Evolutionary conservation across 1,140 invertebrate species (phyloP).

Genomic region (Lasioglossum albipes): DNA sequence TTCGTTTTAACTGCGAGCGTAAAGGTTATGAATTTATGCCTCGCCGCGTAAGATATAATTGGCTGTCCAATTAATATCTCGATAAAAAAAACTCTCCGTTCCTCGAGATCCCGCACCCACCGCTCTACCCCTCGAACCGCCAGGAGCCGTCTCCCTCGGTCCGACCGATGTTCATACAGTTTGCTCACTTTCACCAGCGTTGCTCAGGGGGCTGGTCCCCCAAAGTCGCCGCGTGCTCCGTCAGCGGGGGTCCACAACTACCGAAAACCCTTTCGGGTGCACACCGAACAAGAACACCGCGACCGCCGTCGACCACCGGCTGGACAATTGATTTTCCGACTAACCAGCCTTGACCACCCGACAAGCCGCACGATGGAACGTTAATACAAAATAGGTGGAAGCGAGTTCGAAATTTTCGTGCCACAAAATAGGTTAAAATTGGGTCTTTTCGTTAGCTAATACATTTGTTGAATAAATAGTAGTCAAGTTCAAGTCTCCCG

Average conservation of each 20-base stretch:
- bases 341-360: not conserved
- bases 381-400: too few relatives aligned
- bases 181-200: too few relatives aligned
- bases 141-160: not conserved
- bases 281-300: conserved; percentile 32
- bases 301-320: conserved; percentile 23
- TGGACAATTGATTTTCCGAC: conserved; percentile 67
- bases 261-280: conserved; percentile 44
- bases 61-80: conserved; percentile 74
- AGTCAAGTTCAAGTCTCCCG: too few relatives aligned
- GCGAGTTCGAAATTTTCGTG: not conserved
- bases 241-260: conserved; percentile 64
- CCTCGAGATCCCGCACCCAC: conserved; percentile 11
- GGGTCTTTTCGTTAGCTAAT: too few relatives aligned
- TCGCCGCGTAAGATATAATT: conserved; percentile 73
- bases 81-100: conserved; percentile 64
- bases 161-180: not conserved
- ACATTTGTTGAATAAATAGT: too few relatives aligned
- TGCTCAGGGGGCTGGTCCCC: not conserved
- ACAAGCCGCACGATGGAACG: not conserved
- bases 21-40: conserved; percentile 75
- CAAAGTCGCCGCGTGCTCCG: conserved; percentile 38
- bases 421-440: too few relatives aligned
- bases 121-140: too few relatives aligned
- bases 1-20: conserved; percentile 67